phyloP scores from a whole-genome alignment of 2,797 vertebrate species.

The Sus cebifrons region DNA sequence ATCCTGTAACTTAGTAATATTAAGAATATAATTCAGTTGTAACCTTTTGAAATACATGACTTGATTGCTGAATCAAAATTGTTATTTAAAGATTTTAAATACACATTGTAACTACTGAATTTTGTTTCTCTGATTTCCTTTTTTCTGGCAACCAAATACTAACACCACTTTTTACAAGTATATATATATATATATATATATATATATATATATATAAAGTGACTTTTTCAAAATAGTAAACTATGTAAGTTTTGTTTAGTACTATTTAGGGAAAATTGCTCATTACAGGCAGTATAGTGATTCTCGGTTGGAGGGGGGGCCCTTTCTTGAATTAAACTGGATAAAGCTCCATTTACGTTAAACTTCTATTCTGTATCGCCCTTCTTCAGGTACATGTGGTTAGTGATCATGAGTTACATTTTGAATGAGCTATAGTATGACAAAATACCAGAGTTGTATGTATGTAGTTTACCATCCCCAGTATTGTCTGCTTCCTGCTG shows the following conservation, averaged over 20 bases:
- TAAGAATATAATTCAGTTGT: conserved; percentile 75
- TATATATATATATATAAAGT: not conserved
- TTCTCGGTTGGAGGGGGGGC: too few species aligned
- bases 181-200: not conserved
- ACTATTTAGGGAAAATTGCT: not conserved
- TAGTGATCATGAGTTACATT: conserved; percentile 67
- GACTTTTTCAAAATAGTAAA: not conserved
- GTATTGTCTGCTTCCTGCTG: conserved; percentile 47
- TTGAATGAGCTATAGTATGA: not conserved
- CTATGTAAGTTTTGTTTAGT: not conserved
- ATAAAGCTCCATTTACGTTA: conserved; percentile 59
- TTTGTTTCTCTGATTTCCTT: not conserved
- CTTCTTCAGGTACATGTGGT: conserved; percentile 66
- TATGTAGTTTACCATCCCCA: conserved; percentile 59
- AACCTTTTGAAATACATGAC: conserved; percentile 67
- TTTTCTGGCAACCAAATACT: not conserved
- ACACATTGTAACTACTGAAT: not conserved
- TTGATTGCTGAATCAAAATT: conserved; percentile 66
- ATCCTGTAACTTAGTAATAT: conserved; percentile 77
- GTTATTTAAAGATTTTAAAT: conserved; percentile 61
- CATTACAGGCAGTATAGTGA: not conserved
- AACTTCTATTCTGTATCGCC: conserved; percentile 75
- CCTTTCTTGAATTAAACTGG: conserved; percentile 23
- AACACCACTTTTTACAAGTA: not conserved
- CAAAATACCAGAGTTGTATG: conserved; percentile 67